phyloP scores from a whole-genome alignment of 2,797 vertebrate genomes.

The Potorous gilbertii region DNA sequence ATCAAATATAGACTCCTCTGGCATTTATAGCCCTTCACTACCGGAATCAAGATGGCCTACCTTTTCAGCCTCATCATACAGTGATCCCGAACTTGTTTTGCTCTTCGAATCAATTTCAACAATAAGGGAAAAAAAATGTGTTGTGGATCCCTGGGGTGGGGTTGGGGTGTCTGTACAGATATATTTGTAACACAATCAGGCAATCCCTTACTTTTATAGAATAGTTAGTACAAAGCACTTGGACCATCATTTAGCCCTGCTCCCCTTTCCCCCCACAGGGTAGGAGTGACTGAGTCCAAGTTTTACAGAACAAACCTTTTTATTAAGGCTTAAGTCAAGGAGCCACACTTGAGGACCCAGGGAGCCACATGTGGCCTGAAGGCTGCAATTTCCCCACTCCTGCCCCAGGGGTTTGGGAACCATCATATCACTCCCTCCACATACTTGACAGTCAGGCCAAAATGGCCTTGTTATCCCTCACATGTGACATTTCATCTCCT shows the following conservation, averaged over 20 bases:
- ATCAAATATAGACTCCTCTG: constrained; percentile 43
- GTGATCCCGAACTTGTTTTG: not conserved
- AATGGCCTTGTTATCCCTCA: not conserved
- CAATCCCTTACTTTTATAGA: constrained; percentile 32
- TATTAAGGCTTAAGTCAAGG: too few relatives aligned
- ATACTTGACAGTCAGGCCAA: not conserved
- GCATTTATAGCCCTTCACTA: constrained; percentile 7
- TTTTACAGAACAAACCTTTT: too few relatives aligned
- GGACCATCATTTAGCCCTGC: not conserved
- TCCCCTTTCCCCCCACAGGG: too few relatives aligned
- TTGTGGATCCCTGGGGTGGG: not conserved
- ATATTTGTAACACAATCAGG: not conserved
- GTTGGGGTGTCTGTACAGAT: not conserved
- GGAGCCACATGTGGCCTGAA: too few relatives aligned
- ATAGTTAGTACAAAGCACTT: constrained; percentile 31
- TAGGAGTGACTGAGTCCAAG: too few relatives aligned
- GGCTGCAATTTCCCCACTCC: too few relatives aligned
- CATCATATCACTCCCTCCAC: not conserved
- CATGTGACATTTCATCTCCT: not conserved
- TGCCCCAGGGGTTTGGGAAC: not conserved
- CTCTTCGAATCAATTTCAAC: not conserved
- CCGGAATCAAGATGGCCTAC: constrained; percentile 13
- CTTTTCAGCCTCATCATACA: constrained; percentile 56
- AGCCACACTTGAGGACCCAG: too few relatives aligned
- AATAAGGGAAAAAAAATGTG: not conserved